Base-by-base conservation (phyloP, 2,888 invertebrate genomes). In the Cinara cedri region DNA sequence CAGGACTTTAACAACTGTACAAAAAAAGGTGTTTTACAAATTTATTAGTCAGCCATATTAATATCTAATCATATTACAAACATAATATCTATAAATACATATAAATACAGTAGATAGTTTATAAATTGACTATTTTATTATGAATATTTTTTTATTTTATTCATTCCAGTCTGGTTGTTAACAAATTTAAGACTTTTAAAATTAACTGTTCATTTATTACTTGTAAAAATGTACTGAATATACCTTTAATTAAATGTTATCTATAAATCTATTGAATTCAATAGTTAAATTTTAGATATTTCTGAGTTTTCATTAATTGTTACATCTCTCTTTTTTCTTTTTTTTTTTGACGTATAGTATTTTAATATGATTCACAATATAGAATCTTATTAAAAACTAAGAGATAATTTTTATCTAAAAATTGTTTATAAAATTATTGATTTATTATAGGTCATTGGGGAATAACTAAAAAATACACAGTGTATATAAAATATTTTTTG, bases 11-110 rank as follows among this genome's bases (percentile, higher is more conserved):
- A 78, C 76, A 78, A 78, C 76, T 78, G 76, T 68, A 68, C 76
- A 68, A 78, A 68, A n/a, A 34, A 78, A 68, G 46, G 76, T 78
- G 76, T 78, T 78, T 78, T 78, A 78, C 76, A 78, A 78, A 78
- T 60, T 57, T 21, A 78, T 78, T 55, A 78, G 76, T 57, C 49
- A 68, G 75, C 75, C 75, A 66, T 76, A 76, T 76, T 76, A 75
- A 65, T 76, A 68, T 34, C 55, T 78, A 68, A 49, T 72, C 62
- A 78, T 78, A 49, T 78, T 60, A 57, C 44, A 78, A 26, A 49
- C 57, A 63, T 24, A 60, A 55, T 34, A 78, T 57, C 66, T 68
- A 49, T 34, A 60, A 49, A 24, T 46, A 57, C n/a, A n/a, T n/a
- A 19, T n/a, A 55, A 46, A 14, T 57, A 49, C 57, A 14, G 57